A percentile compares a stretch with the other conserved stretches of the same genome.
These are phyloP conservation scores for Euborellia annulipes DNA, from an alignment of 1,140 invertebrate genomes.

Conservation along the genomic window DNA sequence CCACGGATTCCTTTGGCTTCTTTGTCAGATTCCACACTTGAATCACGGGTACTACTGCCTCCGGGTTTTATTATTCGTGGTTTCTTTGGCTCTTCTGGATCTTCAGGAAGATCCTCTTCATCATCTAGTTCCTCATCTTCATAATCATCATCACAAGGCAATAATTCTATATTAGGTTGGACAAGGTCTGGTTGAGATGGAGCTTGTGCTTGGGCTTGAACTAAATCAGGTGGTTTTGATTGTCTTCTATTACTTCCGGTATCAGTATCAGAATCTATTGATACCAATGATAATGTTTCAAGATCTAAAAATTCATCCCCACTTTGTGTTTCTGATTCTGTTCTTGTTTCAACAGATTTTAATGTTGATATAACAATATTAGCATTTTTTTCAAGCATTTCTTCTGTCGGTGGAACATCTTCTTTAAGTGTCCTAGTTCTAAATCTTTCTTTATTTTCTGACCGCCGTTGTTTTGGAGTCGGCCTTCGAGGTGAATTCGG, in stretches of 20 bases:
- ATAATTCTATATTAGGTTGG: too few species aligned
- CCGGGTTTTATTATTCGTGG: conserved; percentile 42
- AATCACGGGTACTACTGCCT: conserved; percentile 22
- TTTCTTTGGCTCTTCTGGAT: conserved; percentile 21
- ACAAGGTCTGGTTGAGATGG: too few species aligned
- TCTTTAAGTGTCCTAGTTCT: conserved; percentile 42
- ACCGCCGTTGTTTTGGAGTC: conserved; percentile 12
- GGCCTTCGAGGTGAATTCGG: neutral
- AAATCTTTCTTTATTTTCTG: conserved; percentile 38
- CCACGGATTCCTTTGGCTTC: conserved; percentile 52
- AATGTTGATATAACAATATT: conserved; percentile 35
- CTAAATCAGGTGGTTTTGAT: too few species aligned
- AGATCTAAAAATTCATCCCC: conserved; percentile 40
- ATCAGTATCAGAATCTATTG: conserved; percentile 39
- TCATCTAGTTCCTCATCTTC: neutral
- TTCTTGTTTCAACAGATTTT: conserved; percentile 25
- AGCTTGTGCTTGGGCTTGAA: too few species aligned
- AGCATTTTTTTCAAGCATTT: conserved; percentile 36
- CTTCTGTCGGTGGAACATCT: conserved; percentile 23
- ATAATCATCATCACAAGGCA: neutral
- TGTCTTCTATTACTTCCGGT: too few species aligned
- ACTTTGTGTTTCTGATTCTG: conserved; percentile 18
- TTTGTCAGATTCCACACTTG: conserved; percentile 22
- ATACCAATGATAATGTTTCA: conserved; percentile 49
- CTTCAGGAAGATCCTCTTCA: neutral